These are phyloP conservation scores for Myrmophylax atrothorax DNA, from an alignment of 2,113 vertebrate species.

Conservation along the genomic window DNA sequence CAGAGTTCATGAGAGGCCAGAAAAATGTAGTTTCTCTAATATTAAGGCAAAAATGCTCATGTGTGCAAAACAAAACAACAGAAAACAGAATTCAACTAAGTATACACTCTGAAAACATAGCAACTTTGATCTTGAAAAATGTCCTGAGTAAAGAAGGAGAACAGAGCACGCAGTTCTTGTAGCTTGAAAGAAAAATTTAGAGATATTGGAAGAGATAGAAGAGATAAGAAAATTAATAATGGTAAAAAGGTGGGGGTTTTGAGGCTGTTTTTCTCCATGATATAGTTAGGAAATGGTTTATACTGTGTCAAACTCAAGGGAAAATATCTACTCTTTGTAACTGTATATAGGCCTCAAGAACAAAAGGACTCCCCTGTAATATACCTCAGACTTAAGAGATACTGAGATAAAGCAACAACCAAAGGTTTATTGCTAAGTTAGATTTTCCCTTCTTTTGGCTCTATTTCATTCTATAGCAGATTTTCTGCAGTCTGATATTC, in stretches of 20 bases:
- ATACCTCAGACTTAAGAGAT: not conserved
- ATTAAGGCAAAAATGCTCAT: not conserved
- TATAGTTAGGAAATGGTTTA: not conserved
- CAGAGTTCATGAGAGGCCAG: not conserved
- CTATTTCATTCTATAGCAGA: not conserved
- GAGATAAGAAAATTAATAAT: not conserved
- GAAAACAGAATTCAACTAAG: not conserved
- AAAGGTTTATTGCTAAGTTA: not conserved
- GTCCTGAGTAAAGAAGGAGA: not conserved
- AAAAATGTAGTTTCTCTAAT: not conserved
- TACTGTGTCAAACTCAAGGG: not conserved
- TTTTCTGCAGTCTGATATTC: not conserved
- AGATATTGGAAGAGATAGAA: not conserved
- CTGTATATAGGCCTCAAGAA: not conserved
- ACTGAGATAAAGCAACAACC: not conserved
- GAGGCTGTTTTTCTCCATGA: not conserved
- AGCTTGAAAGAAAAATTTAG: not conserved
- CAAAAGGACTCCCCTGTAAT: not conserved
- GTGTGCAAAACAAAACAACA: not conserved
- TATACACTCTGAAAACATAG: not conserved
- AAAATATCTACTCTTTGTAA: not conserved
- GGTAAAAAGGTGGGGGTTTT: not conserved
- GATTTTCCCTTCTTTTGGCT: not conserved
- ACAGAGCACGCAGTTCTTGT: not conserved
- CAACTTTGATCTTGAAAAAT: not conserved